Percentiles rank a stretch among this genome's conserved stretches.
These are phyloP conservation scores for Dromaius novaehollandiae DNA, from an alignment of 2,113 vertebrate genomes.

Conservation along the genomic window DNA sequence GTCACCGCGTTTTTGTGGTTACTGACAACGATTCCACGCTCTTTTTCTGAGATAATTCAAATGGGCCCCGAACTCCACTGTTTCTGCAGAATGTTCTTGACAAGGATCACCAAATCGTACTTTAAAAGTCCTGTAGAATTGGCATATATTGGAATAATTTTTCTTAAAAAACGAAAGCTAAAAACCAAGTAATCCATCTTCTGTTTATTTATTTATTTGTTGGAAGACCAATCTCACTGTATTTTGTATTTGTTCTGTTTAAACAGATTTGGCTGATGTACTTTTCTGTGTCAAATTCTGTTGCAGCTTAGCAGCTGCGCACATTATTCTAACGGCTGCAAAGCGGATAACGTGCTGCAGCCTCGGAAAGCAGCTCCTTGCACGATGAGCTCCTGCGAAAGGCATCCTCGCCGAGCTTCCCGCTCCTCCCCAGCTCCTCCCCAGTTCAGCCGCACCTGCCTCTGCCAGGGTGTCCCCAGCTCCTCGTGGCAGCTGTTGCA, in stretches of 20 bases:
- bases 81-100: not conserved
- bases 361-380: not conserved
- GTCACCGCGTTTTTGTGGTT: not conserved
- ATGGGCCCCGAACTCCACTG: not conserved
- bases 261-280: not conserved
- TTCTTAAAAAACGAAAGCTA: not conserved
- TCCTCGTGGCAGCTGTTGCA: too few relatives aligned
- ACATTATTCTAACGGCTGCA: not conserved
- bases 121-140: not conserved
- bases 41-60: not conserved
- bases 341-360: not conserved
- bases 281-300: not conserved
- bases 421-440: not conserved
- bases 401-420: not conserved
- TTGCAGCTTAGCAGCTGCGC: not conserved
- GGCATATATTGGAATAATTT: not conserved
- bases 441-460: not conserved
- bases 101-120: not conserved
- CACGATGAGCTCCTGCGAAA: not conserved
- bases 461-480: too few relatives aligned
- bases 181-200: not conserved
- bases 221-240: accelerated
- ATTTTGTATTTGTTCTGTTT: not conserved
- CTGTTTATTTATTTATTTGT: not conserved
- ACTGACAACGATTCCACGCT: not conserved